Conservation (phyloP, 2,888 invertebrate species). For the Nyleta sp. region DNA sequence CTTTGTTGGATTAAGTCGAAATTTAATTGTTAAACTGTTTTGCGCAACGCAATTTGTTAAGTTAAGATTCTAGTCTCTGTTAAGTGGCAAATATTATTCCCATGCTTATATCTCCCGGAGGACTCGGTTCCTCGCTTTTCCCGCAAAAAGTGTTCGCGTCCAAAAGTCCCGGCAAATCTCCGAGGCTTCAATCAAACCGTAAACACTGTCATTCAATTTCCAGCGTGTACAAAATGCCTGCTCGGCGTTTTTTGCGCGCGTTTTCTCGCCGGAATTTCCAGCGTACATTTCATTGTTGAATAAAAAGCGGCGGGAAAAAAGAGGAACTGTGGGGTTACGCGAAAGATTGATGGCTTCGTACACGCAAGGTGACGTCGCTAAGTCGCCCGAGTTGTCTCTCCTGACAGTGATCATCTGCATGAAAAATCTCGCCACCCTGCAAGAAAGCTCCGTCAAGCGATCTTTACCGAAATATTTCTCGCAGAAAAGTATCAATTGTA, state of each 20-base stretch:
- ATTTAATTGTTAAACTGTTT: constrained; percentile 49
- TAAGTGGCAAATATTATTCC: constrained; percentile 46
- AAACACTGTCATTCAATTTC: constrained; percentile 54
- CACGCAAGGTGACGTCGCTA: constrained; percentile 55
- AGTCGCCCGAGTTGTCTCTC: constrained; percentile 59
- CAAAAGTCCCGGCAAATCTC: constrained; percentile 35
- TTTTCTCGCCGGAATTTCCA: constrained; percentile 31
- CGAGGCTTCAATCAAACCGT: constrained; percentile 30
- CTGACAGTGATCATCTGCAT: constrained; percentile 62
- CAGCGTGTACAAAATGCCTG: constrained; percentile 35
- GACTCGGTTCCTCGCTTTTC: background rate
- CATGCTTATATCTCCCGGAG: background rate
- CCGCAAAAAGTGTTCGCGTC: too few species aligned
- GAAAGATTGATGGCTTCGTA: constrained; percentile 58
- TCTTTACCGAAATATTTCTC: constrained; percentile 57
- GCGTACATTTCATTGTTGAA: constrained; percentile 38
- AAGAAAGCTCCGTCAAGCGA: constrained; percentile 37
- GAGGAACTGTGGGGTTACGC: constrained; percentile 24
- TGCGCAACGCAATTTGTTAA: constrained; percentile 41
- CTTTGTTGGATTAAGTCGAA: constrained; percentile 50
- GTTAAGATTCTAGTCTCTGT: constrained; percentile 32
- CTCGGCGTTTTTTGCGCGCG: background rate
- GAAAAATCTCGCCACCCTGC: constrained; percentile 52
- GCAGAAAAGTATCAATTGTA: constrained; percentile 61
- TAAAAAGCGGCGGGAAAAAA: constrained; percentile 21